Conservation (phyloP, 2,888 invertebrate species). For the Agrilus cyanescens region DNA sequence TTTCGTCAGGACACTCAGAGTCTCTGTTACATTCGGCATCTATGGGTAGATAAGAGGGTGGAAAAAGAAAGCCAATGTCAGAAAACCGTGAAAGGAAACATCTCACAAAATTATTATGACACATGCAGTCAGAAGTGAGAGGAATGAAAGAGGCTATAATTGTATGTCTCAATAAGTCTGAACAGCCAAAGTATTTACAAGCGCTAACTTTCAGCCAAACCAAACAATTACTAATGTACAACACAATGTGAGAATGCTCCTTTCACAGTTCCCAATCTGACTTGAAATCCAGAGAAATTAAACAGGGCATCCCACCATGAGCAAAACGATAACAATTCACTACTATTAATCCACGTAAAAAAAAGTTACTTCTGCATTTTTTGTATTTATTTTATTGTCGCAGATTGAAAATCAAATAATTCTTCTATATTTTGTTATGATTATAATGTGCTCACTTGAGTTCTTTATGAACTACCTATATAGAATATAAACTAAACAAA, state of each 20-base stretch:
- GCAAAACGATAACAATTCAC: slow-evolving; percentile 5
- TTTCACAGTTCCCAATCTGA: slow-evolving; percentile 71
- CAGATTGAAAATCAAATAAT: no score
- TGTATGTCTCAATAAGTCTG: slow-evolving; percentile 28
- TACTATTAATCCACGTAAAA: no score
- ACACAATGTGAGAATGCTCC: slow-evolving; percentile 58
- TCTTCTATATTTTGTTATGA: no score
- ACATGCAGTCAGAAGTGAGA: slow-evolving; percentile 35
- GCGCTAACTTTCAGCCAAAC: slow-evolving; percentile 36
- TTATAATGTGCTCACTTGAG: no score
- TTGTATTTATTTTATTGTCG: no score
- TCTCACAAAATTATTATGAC: slow-evolving; percentile 39
- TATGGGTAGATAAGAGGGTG: slow-evolving; percentile 29
- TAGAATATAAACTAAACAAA: no score
- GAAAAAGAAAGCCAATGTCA: slow-evolving; percentile 57
- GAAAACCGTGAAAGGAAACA: slow-evolving; percentile 81
- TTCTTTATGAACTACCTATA: no score
- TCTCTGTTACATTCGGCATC: slow-evolving; percentile 73
- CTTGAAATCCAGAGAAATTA: slow-evolving; percentile 30
- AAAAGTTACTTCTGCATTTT: no score
- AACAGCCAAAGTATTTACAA: slow-evolving; percentile 50
- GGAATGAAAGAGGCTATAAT: slow-evolving; percentile 37
- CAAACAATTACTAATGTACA: slow-evolving; percentile 29
- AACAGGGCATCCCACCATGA: slow-evolving; percentile 10
- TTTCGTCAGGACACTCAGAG: slow-evolving; percentile 83